Evolutionary conservation across 2,888 invertebrate genomes (phyloP).

Genomic region (Rhagophthalmus giganteus): DNA sequence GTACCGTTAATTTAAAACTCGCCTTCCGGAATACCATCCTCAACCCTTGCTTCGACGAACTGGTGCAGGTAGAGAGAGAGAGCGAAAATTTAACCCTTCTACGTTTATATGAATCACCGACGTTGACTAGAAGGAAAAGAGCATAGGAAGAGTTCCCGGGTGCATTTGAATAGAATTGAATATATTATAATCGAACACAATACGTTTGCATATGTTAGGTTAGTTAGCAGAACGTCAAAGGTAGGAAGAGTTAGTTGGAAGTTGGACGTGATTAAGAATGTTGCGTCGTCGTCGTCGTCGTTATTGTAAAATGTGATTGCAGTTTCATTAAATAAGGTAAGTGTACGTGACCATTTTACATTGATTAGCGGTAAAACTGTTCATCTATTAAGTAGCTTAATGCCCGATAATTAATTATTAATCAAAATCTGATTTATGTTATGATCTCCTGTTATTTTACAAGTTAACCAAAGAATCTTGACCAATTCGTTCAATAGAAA

Average conservation of each 20-base stretch:
- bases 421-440: too few relatives aligned
- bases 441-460: neutral
- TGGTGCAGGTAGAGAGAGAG: slow-evolving; percentile 41
- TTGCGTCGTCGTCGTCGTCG: too few relatives aligned
- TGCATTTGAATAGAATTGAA: slow-evolving; percentile 49
- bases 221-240: slow-evolving; percentile 41
- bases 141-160: slow-evolving; percentile 50
- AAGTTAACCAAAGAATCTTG: too few relatives aligned
- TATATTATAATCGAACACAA: slow-evolving; percentile 49
- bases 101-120: slow-evolving; percentile 21
- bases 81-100: slow-evolving; percentile 34
- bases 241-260: slow-evolving; percentile 33
- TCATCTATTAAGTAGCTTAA: too few relatives aligned
- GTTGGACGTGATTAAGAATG: slow-evolving; percentile 26
- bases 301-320: too few relatives aligned
- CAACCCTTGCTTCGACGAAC: slow-evolving; percentile 37
- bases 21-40: slow-evolving; percentile 35
- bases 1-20: slow-evolving; percentile 34
- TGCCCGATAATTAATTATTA: too few relatives aligned
- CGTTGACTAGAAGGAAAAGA: slow-evolving; percentile 43
- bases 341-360: too few relatives aligned
- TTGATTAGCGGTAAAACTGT: too few relatives aligned
- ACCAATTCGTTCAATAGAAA: slow-evolving; percentile 38
- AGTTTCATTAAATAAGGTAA: too few relatives aligned
- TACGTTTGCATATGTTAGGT: slow-evolving; percentile 49